Conservation (phyloP, 2,113 vertebrate genomes). For the Sylvilagus bachmani region DNA sequence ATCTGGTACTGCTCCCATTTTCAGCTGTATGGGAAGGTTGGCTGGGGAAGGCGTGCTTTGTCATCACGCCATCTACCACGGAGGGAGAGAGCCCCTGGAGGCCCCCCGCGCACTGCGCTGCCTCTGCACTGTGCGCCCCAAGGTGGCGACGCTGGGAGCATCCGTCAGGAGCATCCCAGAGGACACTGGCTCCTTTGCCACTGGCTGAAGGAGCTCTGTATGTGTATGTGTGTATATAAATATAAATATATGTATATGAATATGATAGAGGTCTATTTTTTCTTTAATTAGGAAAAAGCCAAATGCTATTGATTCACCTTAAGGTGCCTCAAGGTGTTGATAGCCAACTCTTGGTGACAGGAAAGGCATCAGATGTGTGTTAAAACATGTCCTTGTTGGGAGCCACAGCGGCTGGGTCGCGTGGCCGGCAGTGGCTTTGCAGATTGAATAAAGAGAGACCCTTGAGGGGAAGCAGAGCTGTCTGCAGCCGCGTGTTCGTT, state of each 20-base stretch:
- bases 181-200: not conserved
- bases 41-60: not conserved
- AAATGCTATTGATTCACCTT: not conserved
- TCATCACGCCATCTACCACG: not conserved
- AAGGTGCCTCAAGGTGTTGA: not conserved
- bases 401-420: not conserved
- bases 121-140: not conserved
- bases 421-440: not conserved
- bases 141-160: not conserved
- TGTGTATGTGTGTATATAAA: not conserved
- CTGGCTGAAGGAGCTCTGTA: conserved; percentile 31
- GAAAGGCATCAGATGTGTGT: not conserved
- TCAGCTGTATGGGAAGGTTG: not conserved
- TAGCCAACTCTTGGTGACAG: not conserved
- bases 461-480: not conserved
- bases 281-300: conserved; percentile 62
- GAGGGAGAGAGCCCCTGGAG: not conserved
- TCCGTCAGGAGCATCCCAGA: not conserved
- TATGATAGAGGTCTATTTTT: conserved; percentile 78
- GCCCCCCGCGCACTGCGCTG: not conserved
- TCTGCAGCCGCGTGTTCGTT: conserved; percentile 34
- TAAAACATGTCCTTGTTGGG: not conserved
- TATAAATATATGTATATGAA: conserved; percentile 34
- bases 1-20: not conserved
- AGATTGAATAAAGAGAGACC: conserved; percentile 68